Percentiles rank a stretch among this genome's conserved stretches.
Conservation (phyloP, 2,888 invertebrate species). For the Pseudoips prasinana region DNA sequence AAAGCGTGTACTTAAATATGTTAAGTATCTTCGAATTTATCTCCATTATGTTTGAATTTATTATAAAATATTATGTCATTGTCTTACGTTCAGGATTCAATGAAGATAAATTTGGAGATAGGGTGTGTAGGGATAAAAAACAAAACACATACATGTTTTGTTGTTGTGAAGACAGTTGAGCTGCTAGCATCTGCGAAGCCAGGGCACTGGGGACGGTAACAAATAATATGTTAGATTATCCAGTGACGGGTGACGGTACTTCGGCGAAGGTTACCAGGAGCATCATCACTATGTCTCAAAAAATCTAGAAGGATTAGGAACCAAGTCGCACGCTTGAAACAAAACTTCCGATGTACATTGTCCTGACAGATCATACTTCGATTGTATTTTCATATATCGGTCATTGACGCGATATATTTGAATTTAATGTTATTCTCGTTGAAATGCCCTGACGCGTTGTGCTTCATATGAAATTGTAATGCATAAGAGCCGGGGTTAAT, state of each 20-base stretch:
- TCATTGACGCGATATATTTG: conserved; percentile 9
- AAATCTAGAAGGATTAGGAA: conserved; percentile 28
- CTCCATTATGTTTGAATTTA: conserved; percentile 37
- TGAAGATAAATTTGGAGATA: conserved; percentile 56
- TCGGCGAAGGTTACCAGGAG: conserved; percentile 35
- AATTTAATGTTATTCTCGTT: conserved; percentile 26
- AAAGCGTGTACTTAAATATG: conserved; percentile 76
- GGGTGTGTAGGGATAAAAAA: conserved; percentile 60
- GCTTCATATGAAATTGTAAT: conserved; percentile 66
- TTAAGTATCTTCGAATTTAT: conserved; percentile 69
- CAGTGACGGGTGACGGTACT: conserved; percentile 41
- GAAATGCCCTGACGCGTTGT: conserved; percentile 42
- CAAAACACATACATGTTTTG: conserved; percentile 94
- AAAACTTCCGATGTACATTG: not conserved
- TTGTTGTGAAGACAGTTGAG: conserved; percentile 95
- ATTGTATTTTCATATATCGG: conserved; percentile 1
- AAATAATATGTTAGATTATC: conserved; percentile 71
- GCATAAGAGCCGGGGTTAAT: conserved; percentile 38
- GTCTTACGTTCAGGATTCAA: conserved; percentile 12
- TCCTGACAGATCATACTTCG: not conserved
- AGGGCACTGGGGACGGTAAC: conserved; percentile 94
- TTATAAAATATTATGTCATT: not conserved
- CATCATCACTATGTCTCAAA: conserved; percentile 30
- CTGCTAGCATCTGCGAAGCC: conserved; percentile 97
- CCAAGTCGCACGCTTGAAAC: conserved; percentile 64